Evolutionary conservation across 2,888 invertebrate genomes (phyloP), one percentile per base, ranked within the genome.

Genomic region (Drosophila robusta): DNA sequence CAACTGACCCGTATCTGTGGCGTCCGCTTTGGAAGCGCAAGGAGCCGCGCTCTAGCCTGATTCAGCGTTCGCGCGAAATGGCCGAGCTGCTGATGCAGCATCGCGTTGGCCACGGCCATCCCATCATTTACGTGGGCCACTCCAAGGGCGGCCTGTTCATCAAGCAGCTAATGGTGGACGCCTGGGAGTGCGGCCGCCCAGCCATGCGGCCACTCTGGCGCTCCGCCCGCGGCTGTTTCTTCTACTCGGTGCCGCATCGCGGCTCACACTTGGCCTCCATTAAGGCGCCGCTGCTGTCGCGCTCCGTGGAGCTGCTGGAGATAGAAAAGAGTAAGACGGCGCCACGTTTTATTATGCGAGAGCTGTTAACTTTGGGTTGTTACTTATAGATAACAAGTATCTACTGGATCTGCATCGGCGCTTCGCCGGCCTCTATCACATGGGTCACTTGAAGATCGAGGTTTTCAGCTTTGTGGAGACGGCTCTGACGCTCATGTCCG

Each of bases 71-170:
- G 0, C 93, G 94, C 16, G 96, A 96, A 91, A 95, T 97, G 95
- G 94, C 95, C 56, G 93, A 94, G 3, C 92, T 95, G 56, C 92
- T 97, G 75, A 92, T 96, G 32, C 93, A 94, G 3, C 90, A 94
- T 57, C 93, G 94, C 5, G 94, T 97, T 14, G 96, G 96, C 0
- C 94, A 96, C 54, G 95, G 96, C 0, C 93, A 94, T 54, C 97
- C 97, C 0, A 95, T 98, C 57, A 93, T 98, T 14, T 98, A 97
- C 96, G 96, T 98, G 4, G 92, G 92, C 1, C 94, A 94, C 78
- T 98, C 97, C 0, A 97, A 98, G 92, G 98, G 98, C 4, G 98
- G 97, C 0, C 92, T 98, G 0, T 95, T 96, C 79, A 95, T 97
- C 22, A 98, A 98, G 90, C 95, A 97, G 91, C 95, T 97, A 56